Conservation (phyloP, 2,797 vertebrate species). For the Linurgus olivaceus region DNA sequence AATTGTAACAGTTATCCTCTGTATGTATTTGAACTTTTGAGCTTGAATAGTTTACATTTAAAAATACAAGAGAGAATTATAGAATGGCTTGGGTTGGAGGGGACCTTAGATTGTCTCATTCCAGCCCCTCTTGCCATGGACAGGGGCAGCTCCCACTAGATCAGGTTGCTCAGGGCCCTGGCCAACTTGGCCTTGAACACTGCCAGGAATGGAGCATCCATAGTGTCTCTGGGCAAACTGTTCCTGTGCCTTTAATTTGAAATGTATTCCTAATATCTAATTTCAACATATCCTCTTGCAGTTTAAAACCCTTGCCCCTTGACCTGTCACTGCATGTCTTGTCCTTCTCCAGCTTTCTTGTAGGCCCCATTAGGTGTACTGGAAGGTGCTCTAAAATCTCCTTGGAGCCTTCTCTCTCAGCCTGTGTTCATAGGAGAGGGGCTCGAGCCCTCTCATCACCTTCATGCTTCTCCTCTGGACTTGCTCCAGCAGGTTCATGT, state of each 20-base stretch:
- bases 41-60: neutral
- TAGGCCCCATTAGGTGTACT: neutral
- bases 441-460: neutral
- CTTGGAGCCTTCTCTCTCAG: neutral
- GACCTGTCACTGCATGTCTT: neutral
- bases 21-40: neutral
- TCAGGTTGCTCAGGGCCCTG: neutral
- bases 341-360: neutral
- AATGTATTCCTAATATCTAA: neutral
- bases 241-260: neutral
- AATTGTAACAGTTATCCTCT: neutral
- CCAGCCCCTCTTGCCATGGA: neutral
- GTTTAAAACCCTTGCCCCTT: neutral
- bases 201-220: neutral
- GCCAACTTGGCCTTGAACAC: neutral
- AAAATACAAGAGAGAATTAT: neutral
- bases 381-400: neutral
- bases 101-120: neutral
- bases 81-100: neutral
- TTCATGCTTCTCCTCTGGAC: neutral
- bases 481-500: accelerated
- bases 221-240: neutral
- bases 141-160: neutral
- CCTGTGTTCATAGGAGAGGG: neutral
- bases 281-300: neutral